Base-by-base conservation (phyloP, 2,888 invertebrate species). In the Trichopria drosophilae region DNA sequence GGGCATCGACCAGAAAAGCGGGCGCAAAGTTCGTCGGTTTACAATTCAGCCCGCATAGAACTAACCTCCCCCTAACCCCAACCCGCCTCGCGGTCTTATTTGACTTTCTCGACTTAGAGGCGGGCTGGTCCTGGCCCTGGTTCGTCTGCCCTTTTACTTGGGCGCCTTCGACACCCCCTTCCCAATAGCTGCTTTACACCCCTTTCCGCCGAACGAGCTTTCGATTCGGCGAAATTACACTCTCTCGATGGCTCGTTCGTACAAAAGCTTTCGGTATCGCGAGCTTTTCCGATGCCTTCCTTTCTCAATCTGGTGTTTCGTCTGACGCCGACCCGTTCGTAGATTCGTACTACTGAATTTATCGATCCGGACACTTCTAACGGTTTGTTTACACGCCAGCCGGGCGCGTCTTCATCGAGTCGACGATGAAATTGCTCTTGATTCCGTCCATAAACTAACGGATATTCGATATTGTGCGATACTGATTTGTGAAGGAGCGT, bases 41-140 rank as follows among this genome's bases (percentile, higher is more conserved):
- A 67, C 70, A 67, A 71, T 71, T 71, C 69, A 64, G 53, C 64
- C 63, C 68, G 67, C 70, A 70, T 69, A 67, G 60, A 63, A 42
- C 48, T 47, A 52, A 48, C 54, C 51, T 35, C 52, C 20, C 36
- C 31, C 36, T 41, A 28, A 26, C 43, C 26, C 39, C 22, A 28
- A 15, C 29, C 37, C 53, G 37, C 37, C 37, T 41, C 45, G 3
- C 19, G 28, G 31, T 55, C 26, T 57, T 65, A 55, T 65, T 65
- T 62, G 62, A 59, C 60, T 61, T 59, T 36, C 55, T 42, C 56
- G 52, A 58, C 58, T 59, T 59, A 53, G 57, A 51, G 53, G 51
- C 46, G 39, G 42, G 49, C 55, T 46, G 40, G 7, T 28, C n/a
- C n/a, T n/a, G n/a, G n/a, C n/a, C n/a, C n/a, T n/a, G n/a, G n/a